phyloP scores from a whole-genome alignment of 2,888 invertebrate species.

The Elysia crispata region DNA sequence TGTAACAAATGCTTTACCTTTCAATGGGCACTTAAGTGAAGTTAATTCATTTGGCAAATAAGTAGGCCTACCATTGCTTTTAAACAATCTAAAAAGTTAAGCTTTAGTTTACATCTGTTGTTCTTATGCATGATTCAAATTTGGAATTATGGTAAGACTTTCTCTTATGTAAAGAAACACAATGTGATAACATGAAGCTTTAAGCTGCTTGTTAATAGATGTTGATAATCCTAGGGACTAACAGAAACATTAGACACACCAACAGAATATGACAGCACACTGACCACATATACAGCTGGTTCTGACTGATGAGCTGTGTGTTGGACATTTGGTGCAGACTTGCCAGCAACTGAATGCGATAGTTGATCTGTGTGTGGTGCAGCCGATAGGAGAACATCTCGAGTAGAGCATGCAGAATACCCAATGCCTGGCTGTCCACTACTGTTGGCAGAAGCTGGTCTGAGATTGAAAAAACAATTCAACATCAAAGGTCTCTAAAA shows the following conservation, averaged over 20 bases:
- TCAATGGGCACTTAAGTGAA: too few species aligned
- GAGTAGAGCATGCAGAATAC: slow-evolving; percentile 93
- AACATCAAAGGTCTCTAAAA: too few species aligned
- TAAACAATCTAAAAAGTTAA: too few species aligned
- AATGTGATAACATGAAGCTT: neutral
- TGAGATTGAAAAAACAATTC: slow-evolving; percentile 68
- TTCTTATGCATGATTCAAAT: too few species aligned
- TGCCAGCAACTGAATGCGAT: slow-evolving; percentile 92
- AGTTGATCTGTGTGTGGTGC: slow-evolving; percentile 97
- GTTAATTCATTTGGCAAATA: too few species aligned
- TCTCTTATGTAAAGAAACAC: too few species aligned
- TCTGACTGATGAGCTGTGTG: slow-evolving; percentile 95
- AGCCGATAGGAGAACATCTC: slow-evolving; percentile 98
- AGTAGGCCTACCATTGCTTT: too few species aligned
- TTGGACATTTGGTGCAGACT: slow-evolving; percentile 94
- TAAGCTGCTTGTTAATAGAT: neutral
- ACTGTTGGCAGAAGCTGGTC: slow-evolving; percentile 93
- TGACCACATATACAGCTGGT: slow-evolving; percentile 93
- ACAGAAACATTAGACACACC: too few species aligned
- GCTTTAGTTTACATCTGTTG: too few species aligned
- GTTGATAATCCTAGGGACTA: neutral
- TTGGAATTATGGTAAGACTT: too few species aligned
- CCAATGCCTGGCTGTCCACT: slow-evolving; percentile 95
- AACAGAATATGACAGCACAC: slow-evolving; percentile 46
- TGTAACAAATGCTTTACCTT: too few species aligned